These are phyloP conservation scores for Geothlypis trichas DNA, from an alignment of 2,113 vertebrate species.

Conservation along the genomic window DNA sequence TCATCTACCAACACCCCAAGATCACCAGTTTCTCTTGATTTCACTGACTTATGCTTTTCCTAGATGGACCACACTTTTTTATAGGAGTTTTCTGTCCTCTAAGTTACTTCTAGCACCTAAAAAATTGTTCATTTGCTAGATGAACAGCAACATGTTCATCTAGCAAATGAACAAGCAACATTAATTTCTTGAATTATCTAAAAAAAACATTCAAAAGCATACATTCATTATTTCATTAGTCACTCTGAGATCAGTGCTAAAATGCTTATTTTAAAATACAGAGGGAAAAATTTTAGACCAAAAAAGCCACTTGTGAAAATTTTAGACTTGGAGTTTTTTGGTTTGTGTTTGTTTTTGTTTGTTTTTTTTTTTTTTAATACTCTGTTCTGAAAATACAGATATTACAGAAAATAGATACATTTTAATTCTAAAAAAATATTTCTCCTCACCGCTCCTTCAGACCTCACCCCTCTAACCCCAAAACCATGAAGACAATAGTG, in stretches of 20 bases:
- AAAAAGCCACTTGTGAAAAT: neutral
- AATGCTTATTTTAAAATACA: neutral
- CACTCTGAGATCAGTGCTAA: neutral
- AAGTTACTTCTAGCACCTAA: neutral
- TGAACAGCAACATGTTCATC: too few relatives aligned
- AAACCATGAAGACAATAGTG: neutral
- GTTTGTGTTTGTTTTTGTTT: neutral
- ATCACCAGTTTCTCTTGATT: neutral
- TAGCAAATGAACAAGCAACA: neutral
- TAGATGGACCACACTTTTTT: neutral
- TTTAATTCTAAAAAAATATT: neutral
- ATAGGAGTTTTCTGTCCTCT: neutral
- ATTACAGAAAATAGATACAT: neutral
- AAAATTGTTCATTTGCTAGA: neutral
- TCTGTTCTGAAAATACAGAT: neutral
- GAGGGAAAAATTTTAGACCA: neutral
- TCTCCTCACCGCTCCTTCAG: neutral
- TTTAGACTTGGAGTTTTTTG: too few relatives aligned
- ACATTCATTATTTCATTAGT: neutral
- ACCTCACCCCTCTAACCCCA: neutral
- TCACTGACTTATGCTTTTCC: neutral
- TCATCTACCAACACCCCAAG: neutral
- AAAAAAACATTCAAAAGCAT: neutral
- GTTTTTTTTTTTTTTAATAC: neutral
- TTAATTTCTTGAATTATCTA: neutral